Percentiles rank a stretch among this genome's conserved stretches.
Conservation (phyloP, 2,113 vertebrate genomes). For the Aepyceros melampus region DNA sequence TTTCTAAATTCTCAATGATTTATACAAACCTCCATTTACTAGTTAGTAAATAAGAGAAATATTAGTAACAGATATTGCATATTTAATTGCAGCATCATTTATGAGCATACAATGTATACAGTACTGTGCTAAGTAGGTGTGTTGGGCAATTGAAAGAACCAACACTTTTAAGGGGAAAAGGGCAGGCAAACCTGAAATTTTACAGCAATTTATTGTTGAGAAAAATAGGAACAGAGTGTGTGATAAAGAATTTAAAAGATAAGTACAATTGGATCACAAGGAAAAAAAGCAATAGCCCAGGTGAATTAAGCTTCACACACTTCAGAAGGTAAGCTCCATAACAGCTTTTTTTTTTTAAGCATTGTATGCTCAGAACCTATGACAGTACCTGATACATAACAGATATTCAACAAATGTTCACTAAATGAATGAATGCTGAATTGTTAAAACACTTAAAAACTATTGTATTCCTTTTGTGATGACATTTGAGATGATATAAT, state of each 20-base stretch:
- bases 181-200: not conserved
- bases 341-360: not conserved
- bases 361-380: not conserved
- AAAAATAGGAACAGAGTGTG: not conserved
- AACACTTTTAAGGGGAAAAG: not conserved
- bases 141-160: not conserved
- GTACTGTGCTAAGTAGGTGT: not conserved
- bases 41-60: not conserved
- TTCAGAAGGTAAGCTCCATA: not conserved
- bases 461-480: not conserved
- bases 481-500: slow-evolving; percentile 37
- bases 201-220: not conserved
- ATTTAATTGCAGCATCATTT: not conserved
- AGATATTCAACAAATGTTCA: not conserved
- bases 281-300: not conserved
- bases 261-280: not conserved
- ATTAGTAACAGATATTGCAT: not conserved
- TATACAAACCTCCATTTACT: not conserved
- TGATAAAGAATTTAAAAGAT: not conserved
- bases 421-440: not conserved
- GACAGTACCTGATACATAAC: not conserved
- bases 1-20: not conserved
- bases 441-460: not conserved
- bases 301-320: not conserved
- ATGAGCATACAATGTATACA: fast-evolving